These are phyloP conservation scores for Acinonyx jubatus DNA, from an alignment of 2,113 vertebrate genomes.

Conservation along the genomic window DNA sequence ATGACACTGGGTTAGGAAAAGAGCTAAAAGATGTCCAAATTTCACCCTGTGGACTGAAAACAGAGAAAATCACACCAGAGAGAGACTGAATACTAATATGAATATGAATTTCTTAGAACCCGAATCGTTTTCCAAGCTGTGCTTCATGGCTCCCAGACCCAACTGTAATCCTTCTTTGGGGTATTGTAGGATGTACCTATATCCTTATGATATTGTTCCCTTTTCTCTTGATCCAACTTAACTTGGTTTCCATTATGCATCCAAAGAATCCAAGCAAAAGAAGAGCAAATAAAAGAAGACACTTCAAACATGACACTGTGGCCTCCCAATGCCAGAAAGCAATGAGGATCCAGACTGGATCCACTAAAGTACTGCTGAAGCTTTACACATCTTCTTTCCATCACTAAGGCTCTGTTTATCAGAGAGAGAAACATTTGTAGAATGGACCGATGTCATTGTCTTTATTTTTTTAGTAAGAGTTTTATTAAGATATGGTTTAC, in stretches of 20 bases:
- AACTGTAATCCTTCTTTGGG: not conserved
- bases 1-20: not conserved
- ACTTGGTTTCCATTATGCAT: not conserved
- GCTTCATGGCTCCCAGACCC: not conserved
- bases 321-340: not conserved
- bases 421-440: not conserved
- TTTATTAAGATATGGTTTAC: conserved; percentile 33
- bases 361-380: not conserved
- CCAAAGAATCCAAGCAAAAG: conserved; percentile 1
- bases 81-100: not conserved
- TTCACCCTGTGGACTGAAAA: not conserved
- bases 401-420: not conserved
- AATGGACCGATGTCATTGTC: not conserved
- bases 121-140: not conserved
- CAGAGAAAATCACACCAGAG: not conserved
- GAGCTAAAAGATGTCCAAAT: not conserved
- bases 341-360: not conserved
- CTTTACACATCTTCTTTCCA: not conserved
- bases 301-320: not conserved
- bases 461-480: not conserved
- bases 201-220: not conserved
- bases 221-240: not conserved
- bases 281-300: not conserved
- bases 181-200: not conserved
- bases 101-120: not conserved